A percentile compares a stretch with the other conserved stretches of the same genome.
These are phyloP conservation scores for Argentina silus DNA, from an alignment of 2,797 vertebrate species.

Conservation along the genomic window DNA sequence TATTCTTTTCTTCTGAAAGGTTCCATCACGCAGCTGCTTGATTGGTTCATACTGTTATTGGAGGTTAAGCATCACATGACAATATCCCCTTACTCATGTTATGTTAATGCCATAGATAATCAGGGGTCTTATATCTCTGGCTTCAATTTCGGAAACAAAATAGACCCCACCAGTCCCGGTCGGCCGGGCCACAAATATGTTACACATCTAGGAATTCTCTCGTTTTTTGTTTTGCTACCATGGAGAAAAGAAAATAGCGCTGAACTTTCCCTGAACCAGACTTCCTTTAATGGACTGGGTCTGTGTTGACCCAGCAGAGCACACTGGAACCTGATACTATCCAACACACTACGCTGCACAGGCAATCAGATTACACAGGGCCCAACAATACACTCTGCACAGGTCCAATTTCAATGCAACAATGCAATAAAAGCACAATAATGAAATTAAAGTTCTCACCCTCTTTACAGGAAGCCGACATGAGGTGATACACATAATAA, in stretches of 20 bases:
- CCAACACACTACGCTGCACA: constrained; percentile 90
- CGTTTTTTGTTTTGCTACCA: constrained; percentile 87
- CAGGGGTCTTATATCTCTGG: constrained; percentile 80
- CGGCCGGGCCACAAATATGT: constrained; percentile 82
- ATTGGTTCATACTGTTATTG: constrained; percentile 40
- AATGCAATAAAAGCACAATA: constrained; percentile 88
- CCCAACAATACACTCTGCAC: constrained; percentile 88
- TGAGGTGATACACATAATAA: constrained; percentile 8
- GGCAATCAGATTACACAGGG: constrained; percentile 94
- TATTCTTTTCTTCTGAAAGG: neutral
- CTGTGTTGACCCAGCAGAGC: constrained; percentile 92
- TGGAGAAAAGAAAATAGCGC: constrained; percentile 94
- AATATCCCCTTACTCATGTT: constrained; percentile 63
- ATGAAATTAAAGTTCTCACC: constrained; percentile 85
- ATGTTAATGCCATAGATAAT: constrained; percentile 80
- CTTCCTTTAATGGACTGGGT: constrained; percentile 94
- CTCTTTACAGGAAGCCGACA: constrained; percentile 19
- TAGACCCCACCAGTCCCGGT: constrained; percentile 75
- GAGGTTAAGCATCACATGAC: constrained; percentile 60
- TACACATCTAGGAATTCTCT: constrained; percentile 82
- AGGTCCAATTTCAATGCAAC: constrained; percentile 88
- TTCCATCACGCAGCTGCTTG: no score
- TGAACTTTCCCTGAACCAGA: constrained; percentile 99
- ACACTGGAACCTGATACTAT: constrained; percentile 94
- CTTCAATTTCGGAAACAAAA: constrained; percentile 85